These are phyloP conservation scores for Encarsia formosa DNA, from an alignment of 2,888 invertebrate species.

Conservation along the genomic window DNA sequence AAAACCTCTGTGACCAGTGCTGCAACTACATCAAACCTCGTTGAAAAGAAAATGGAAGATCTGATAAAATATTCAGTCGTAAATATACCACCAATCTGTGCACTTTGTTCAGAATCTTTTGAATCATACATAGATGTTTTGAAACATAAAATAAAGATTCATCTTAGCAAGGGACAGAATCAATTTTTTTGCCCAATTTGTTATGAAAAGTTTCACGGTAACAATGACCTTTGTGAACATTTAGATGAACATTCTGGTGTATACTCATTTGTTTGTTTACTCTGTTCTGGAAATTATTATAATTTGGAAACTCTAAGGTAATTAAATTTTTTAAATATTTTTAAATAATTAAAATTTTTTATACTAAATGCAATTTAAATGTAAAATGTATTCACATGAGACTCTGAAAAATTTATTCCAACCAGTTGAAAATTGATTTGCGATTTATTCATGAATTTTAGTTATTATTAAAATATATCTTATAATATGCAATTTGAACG, in stretches of 20 bases:
- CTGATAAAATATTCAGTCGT: slow-evolving; percentile 9
- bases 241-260: slow-evolving; percentile 13
- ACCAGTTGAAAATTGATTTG: no score
- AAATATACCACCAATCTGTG: slow-evolving; percentile 15
- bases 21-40: no score
- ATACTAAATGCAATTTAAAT: neutral
- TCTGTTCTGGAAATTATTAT: slow-evolving; percentile 12
- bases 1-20: no score
- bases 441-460: no score
- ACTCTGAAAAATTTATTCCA: no score
- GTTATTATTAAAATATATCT: no score
- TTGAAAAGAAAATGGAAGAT: slow-evolving; percentile 12
- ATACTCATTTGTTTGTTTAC: slow-evolving; percentile 6
- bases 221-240: slow-evolving; percentile 8
- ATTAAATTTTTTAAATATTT: neutral
- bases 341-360: neutral
- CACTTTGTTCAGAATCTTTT: slow-evolving; percentile 12
- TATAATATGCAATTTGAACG: no score
- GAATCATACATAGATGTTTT: slow-evolving; percentile 11
- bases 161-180: slow-evolving; percentile 4
- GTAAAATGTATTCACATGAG: neutral
- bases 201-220: slow-evolving; percentile 9
- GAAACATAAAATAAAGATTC: slow-evolving; percentile 17
- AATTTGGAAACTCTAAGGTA: slow-evolving; percentile 19
- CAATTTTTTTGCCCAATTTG: slow-evolving; percentile 19